Conservation (phyloP, 2,888 invertebrate genomes). For the Harpalus rubripes region DNA sequence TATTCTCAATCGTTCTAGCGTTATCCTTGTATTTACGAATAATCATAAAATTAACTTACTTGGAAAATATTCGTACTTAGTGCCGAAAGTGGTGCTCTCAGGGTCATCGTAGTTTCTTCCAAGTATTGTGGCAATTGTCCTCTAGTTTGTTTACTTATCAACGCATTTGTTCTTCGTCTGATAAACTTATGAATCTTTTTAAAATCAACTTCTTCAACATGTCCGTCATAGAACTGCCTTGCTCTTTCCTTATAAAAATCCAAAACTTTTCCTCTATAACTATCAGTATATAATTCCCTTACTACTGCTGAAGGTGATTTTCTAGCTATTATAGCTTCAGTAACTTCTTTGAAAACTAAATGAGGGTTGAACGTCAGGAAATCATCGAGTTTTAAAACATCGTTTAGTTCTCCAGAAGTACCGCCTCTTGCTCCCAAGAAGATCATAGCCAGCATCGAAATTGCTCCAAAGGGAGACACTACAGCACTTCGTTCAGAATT, state of each 20-base stretch:
- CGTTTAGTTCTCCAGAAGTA: conserved; percentile 94
- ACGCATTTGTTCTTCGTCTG: conserved; percentile 88
- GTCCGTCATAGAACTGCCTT: conserved; percentile 91
- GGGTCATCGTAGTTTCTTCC: conserved; percentile 84
- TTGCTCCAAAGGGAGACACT: conserved; percentile 90
- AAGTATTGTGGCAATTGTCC: conserved; percentile 88
- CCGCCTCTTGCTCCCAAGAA: conserved; percentile 92
- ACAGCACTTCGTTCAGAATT: conserved; percentile 88
- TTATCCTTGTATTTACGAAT: too few relatives aligned
- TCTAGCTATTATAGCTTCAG: conserved; percentile 86
- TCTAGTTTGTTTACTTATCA: conserved; percentile 88
- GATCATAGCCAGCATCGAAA: conserved; percentile 93
- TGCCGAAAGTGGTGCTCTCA: conserved; percentile 88
- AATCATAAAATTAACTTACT: conserved; percentile 76
- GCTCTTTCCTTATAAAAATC: conserved; percentile 94
- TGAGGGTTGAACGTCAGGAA: conserved; percentile 95
- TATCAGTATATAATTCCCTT: conserved; percentile 90
- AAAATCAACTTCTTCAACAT: conserved; percentile 91
- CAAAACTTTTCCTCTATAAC: conserved; percentile 87
- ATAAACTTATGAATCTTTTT: conserved; percentile 90
- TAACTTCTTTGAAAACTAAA: conserved; percentile 90
- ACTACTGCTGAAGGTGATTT: conserved; percentile 88
- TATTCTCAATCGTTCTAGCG: too few relatives aligned
- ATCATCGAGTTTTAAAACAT: conserved; percentile 89
- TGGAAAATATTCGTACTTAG: conserved; percentile 90